A percentile compares a stretch with the other conserved stretches of the same genome.
Evolutionary conservation across 2,888 invertebrate species (phyloP).

Genomic region (Calameuta idolon): DNA sequence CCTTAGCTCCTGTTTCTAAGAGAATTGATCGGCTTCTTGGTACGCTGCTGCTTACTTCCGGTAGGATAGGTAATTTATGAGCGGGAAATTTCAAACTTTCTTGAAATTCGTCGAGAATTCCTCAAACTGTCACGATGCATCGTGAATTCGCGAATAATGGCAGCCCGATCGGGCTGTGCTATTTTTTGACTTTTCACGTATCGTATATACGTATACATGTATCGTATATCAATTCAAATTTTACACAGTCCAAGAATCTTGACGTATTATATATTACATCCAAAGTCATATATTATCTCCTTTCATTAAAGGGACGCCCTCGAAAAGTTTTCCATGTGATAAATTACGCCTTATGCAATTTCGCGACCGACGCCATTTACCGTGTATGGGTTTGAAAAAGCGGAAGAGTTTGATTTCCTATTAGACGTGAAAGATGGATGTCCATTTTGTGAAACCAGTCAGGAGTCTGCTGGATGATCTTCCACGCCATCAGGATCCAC

Average conservation of each 20-base stretch:
- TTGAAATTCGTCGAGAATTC: background rate
- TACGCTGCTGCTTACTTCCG: background rate
- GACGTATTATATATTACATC: background rate
- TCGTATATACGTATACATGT: background rate
- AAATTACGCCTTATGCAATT: background rate
- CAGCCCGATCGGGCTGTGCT: background rate
- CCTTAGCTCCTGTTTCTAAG: background rate
- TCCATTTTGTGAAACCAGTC: background rate
- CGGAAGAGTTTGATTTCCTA: conserved; percentile 5
- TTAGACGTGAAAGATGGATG: conserved; percentile 6
- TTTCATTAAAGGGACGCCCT: background rate
- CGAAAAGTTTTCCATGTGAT: background rate
- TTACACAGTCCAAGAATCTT: background rate
- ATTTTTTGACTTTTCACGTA: background rate
- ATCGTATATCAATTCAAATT: background rate
- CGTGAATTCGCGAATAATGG: background rate
- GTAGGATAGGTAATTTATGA: background rate
- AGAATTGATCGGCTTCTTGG: background rate
- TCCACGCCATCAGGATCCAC: background rate
- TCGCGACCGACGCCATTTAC: background rate
- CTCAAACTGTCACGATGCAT: background rate
- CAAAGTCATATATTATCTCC: background rate
- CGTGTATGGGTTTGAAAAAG: background rate
- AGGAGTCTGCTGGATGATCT: background rate
- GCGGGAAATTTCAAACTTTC: background rate